Percentiles rank a stretch among this genome's conserved stretches.
phyloP scores from a whole-genome alignment of 2,113 vertebrate genomes.

The Sorex araneus region DNA sequence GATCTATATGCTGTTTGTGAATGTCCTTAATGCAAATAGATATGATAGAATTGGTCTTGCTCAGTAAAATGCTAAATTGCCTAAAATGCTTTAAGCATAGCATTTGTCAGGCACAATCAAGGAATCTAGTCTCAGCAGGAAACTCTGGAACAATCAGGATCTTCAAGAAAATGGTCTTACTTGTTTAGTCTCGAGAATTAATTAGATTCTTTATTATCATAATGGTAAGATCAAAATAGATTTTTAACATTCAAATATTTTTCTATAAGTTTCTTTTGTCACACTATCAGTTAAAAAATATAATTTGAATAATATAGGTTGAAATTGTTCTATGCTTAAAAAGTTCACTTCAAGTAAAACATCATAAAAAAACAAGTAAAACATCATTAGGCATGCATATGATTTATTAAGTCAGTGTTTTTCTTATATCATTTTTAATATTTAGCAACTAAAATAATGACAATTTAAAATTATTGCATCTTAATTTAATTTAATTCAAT shows the following conservation, averaged over 20 bases:
- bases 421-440: not conserved
- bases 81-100: not conserved
- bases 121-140: not conserved
- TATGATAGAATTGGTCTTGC: not conserved
- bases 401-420: constrained; percentile 23
- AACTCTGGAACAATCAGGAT: not conserved
- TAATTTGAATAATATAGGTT: no score
- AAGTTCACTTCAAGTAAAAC: not conserved
- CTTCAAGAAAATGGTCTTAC: not conserved
- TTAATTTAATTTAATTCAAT: constrained; percentile 27
- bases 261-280: not conserved
- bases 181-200: not conserved
- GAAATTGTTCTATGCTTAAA: not conserved
- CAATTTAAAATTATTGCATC: constrained; percentile 31
- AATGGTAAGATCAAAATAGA: not conserved
- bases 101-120: not conserved
- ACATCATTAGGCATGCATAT: not conserved
- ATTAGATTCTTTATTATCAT: not conserved
- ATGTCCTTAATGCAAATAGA: not conserved
- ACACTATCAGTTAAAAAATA: not conserved
- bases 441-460: constrained; percentile 44
- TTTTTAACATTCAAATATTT: not conserved
- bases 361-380: not conserved
- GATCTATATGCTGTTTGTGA: not conserved
- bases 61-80: not conserved